Base-by-base conservation (phyloP, 30 jellyfish, hydroid and myxozoan genomes). In the Phacellophora camtschatica region DNA sequence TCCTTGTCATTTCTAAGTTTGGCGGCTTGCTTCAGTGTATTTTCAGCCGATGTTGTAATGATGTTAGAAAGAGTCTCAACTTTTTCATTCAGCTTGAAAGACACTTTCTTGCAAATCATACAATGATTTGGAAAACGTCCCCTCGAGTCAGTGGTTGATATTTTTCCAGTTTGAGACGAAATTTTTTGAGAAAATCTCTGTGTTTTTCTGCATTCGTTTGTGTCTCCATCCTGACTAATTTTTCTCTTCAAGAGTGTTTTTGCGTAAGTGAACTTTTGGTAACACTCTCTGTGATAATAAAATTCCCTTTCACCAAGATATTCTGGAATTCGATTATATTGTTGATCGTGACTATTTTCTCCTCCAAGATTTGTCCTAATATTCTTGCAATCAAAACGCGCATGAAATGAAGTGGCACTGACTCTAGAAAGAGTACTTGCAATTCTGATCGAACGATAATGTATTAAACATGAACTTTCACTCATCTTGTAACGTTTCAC, bases 261-360 rank as follows among this genome's bases (percentile, higher is more conserved):
- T 32, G 72, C 71, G 27, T 57, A 77, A 19, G 57, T 30, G 37
- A 77, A 77, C 81, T 77, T 61, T 61, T 46, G 71, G 43, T 19
- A 77, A 61, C 89, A 77, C 41, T 77, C 65, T 61, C 81, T 77
- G 48, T 59, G 71, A 39, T 25, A 77, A 48, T 11, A 27, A 49
- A 37, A 59, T 57, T 59, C 82, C 23, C 37, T 46, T 54, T 22
- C 50, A 9, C 69, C 82, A 36, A 77, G 68, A 77, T 32, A 24
- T 42, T 77, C 89, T 43, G 89, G 81, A 77, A 77, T 77, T 63
- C 37, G 22, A 23, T 29, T 77, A 63, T 82, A 77, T 61, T 77
- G 89, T 18, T 77, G 72, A 43, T 24, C 54, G 71, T 62, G 89
- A 59, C 45, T 51, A 48, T 61, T 77, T 61, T 77, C 89, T 15